phyloP scores from a whole-genome alignment of 2,113 vertebrate species.

The Murina feae region DNA sequence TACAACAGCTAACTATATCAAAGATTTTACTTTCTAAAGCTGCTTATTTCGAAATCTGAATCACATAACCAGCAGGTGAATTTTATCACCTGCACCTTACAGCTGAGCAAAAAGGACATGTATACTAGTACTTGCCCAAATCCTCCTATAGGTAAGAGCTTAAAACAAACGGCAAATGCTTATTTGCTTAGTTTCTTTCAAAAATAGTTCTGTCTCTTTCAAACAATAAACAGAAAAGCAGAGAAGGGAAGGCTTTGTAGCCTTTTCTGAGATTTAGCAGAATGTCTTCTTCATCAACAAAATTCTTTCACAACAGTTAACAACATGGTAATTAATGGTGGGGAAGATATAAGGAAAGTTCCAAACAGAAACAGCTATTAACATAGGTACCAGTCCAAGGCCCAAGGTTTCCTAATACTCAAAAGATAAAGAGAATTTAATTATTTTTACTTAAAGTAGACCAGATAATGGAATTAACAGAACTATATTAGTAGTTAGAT shows the following conservation, averaged over 20 bases:
- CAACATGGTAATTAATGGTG: background rate
- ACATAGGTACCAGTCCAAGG: background rate
- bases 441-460: background rate
- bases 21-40: background rate
- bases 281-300: background rate
- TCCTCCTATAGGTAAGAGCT: background rate
- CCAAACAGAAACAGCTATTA: background rate
- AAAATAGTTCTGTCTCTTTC: background rate
- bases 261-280: background rate
- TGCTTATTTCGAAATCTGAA: constrained; percentile 15
- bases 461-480: background rate
- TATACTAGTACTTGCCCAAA: background rate
- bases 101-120: background rate
- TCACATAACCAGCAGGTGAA: background rate
- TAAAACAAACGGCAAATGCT: background rate
- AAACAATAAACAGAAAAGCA: constrained; percentile 19
- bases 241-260: background rate
- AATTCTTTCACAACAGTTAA: background rate
- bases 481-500: background rate
- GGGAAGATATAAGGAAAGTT: background rate
- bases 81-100: background rate
- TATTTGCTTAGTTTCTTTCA: background rate
- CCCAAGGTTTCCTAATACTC: background rate
- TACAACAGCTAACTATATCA: background rate
- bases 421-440: background rate